phyloP scores from a whole-genome alignment of 2,797 vertebrate genomes.

The Danio albolineatus region DNA sequence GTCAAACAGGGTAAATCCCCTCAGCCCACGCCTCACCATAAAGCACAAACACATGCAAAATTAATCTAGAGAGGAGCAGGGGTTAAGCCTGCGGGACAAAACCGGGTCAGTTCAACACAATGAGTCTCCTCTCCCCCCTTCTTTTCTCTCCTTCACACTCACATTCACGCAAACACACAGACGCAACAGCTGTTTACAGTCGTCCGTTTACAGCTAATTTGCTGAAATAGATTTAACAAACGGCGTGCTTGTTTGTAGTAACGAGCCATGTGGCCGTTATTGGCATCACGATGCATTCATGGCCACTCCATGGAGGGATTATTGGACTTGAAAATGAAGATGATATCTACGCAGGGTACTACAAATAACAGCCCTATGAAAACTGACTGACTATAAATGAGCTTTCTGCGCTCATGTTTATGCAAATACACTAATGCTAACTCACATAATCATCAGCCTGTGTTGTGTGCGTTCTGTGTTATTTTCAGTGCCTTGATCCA shows the following conservation, averaged over 20 bases:
- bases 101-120: conserved; percentile 70
- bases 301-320: not conserved
- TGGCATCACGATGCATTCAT: conserved; percentile 34
- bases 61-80: conserved; percentile 53
- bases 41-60: conserved; percentile 57
- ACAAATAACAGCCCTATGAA: conserved; percentile 18
- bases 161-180: conserved; percentile 54
- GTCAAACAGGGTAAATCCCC: conserved; percentile 57
- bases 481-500: conserved; percentile 44
- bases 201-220: conserved; percentile 77
- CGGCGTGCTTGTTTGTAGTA: conserved; percentile 71
- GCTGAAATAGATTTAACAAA: conserved; percentile 74
- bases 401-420: conserved; percentile 42
- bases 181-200: conserved; percentile 79
- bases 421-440: conserved; percentile 42
- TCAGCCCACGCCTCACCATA: conserved; percentile 39
- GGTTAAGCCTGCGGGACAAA: conserved; percentile 72
- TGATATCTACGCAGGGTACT: conserved; percentile 18
- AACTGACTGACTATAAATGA: conserved; percentile 46
- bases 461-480: conserved; percentile 20
- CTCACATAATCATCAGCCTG: conserved; percentile 53
- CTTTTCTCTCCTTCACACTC: conserved; percentile 49
- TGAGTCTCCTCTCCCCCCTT: conserved; percentile 55
- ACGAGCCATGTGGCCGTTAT: conserved; percentile 48
- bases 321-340: conserved; percentile 41